Base-by-base conservation (phyloP, 1,140 invertebrate species). In the Drosophila kanapiae region DNA sequence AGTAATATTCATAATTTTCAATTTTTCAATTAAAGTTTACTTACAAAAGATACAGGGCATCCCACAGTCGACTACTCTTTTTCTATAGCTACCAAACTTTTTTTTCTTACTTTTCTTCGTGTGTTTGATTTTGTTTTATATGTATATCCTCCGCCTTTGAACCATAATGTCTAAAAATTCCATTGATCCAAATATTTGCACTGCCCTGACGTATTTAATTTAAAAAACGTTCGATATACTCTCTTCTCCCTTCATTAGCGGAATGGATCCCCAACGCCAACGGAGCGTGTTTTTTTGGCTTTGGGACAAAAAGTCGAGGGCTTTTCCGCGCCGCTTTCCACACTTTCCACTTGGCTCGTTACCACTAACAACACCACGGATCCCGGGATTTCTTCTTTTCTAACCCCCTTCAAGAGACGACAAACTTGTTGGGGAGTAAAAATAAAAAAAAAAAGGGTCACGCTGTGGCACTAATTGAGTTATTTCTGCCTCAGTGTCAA, bases 401-500 rank as follows among this genome's bases (percentile, higher is more conserved):
- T 47, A 18, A 72, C 60, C 33, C 60, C 35, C 43, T 60, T 23
- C 6, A 37, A 53, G 14, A 61, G 49, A 35, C 33, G 7, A 10
- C 10, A n/a, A 61, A 59, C 45, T 60, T 37, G 58, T 6, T 45
- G 42, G 14, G 13, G 11, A 27, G 18, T 13, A 4, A 11, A 23
- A n/a, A 58, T 48, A 53, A 72, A 68, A 6, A 56, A 45, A 40
- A 60, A 53, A 51, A 70, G 69, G 82, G 77, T 77, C 77, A 31
- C 27, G 37, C 13, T 47, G 62, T 67, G 47, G 45, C 69, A 75
- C 82, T 86, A 86, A 86, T 86, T 86, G 82, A 86, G 82, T 86
- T 86, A 86, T 86, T 86, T 86, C 74, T 81, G 82, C 64, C 75
- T 71, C 69, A 84, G 80, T 90, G 85, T 90, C 63, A 88, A 90